phyloP scores from a whole-genome alignment of 2,113 vertebrate genomes.

The Nicator chloris region DNA sequence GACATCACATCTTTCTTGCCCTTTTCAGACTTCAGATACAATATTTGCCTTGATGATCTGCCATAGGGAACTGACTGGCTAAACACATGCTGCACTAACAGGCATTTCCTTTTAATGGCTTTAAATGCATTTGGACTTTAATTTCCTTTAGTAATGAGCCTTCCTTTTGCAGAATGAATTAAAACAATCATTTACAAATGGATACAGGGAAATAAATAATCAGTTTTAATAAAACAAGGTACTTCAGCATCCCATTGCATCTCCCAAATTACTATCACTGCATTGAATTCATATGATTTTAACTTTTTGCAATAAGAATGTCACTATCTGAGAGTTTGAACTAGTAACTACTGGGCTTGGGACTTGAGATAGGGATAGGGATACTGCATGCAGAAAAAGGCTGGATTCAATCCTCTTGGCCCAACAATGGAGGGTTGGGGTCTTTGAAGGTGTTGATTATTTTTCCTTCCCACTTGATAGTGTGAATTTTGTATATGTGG shows the following conservation, averaged over 20 bases:
- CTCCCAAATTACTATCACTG: background rate
- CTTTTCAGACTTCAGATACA: background rate
- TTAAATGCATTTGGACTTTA: background rate
- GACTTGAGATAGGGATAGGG: background rate
- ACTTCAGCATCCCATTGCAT: background rate
- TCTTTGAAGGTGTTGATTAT: background rate
- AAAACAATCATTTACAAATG: background rate
- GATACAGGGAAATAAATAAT: background rate
- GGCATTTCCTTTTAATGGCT: background rate
- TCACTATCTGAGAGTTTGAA: background rate
- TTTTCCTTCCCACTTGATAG: background rate
- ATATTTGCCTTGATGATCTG: background rate
- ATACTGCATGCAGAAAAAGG: background rate
- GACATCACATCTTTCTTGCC: background rate
- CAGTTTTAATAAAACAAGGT: background rate
- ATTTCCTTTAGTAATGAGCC: background rate
- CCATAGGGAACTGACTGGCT: background rate
- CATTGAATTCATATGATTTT: background rate
- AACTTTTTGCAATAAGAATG: background rate
- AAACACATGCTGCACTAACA: background rate
- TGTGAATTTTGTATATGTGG: background rate
- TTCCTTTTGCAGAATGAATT: background rate
- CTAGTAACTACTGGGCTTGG: background rate
- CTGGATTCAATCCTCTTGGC: background rate
- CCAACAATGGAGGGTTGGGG: background rate